Conservation (phyloP, 1,140 invertebrate species). For the silkworm (Bombyx mori) region DNA sequence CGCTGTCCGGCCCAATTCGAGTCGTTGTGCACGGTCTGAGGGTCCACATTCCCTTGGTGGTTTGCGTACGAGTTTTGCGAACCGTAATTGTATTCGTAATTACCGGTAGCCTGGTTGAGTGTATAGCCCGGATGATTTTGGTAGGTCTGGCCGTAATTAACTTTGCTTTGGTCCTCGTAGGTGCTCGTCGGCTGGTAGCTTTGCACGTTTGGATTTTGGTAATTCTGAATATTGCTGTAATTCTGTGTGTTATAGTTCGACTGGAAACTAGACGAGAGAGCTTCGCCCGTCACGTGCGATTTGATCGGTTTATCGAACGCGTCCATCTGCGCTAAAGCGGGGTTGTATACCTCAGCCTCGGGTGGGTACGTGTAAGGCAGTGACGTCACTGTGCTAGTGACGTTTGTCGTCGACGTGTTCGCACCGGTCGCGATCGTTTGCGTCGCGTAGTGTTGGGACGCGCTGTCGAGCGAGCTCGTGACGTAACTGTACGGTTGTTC, state of each 20-base stretch:
- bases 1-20: constrained; percentile 33
- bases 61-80: constrained; percentile 59
- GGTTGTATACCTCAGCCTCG: constrained; percentile 24
- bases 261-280: constrained; percentile 20
- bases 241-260: constrained; percentile 28
- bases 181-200: constrained; percentile 20
- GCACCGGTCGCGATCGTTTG: constrained; percentile 36
- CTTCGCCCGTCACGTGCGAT: constrained; percentile 61
- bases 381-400: constrained; percentile 9
- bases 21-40: constrained; percentile 26
- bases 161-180: constrained; percentile 25
- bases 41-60: constrained; percentile 21
- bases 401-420: constrained; percentile 29
- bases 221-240: constrained; percentile 15
- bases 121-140: constrained; percentile 72
- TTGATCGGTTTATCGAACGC: constrained; percentile 56
- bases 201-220: constrained; percentile 11
- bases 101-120: constrained; percentile 60
- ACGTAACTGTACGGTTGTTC: constrained; percentile 33
- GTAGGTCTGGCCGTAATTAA: constrained; percentile 48
- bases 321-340: constrained; percentile 41
- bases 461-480: constrained; percentile 23
- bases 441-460: constrained; percentile 32
- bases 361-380: constrained; percentile 12
- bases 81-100: constrained; percentile 71